Conservation (phyloP, 2,888 invertebrate genomes). For the Tipula helvola region DNA sequence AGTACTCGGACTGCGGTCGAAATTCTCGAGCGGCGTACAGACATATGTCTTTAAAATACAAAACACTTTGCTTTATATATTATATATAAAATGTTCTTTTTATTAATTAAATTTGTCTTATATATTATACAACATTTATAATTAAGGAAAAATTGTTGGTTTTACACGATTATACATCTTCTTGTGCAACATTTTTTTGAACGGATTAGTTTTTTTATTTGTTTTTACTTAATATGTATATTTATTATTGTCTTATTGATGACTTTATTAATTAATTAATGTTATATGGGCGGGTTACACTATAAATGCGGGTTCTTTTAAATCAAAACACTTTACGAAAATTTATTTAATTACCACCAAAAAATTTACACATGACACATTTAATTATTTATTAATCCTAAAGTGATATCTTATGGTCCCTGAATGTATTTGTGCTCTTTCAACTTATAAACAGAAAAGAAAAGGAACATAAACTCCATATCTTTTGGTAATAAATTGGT, state of each 20-base stretch:
- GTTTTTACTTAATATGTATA: background rate
- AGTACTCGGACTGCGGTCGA: slow-evolving; percentile 40
- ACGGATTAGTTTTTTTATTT: background rate
- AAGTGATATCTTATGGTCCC: background rate
- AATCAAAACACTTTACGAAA: background rate
- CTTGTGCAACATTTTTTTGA: background rate
- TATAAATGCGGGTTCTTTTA: background rate
- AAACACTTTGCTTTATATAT: background rate
- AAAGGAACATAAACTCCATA: background rate
- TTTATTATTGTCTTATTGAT: background rate
- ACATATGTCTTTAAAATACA: slow-evolving; percentile 28
- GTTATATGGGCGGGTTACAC: background rate
- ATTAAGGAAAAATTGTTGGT: background rate
- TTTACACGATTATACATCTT: background rate
- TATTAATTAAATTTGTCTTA: background rate
- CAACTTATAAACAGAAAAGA: background rate
- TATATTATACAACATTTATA: background rate
- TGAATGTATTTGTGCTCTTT: background rate
- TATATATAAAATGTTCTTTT: background rate
- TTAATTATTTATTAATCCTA: background rate
- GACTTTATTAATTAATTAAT: background rate
- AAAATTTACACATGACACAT: background rate
- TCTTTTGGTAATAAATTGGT: background rate
- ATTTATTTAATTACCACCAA: background rate
- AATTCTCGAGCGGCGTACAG: slow-evolving; percentile 45